phyloP scores from a whole-genome alignment of 1,140 invertebrate genomes.

The Steinernema khuongi region DNA sequence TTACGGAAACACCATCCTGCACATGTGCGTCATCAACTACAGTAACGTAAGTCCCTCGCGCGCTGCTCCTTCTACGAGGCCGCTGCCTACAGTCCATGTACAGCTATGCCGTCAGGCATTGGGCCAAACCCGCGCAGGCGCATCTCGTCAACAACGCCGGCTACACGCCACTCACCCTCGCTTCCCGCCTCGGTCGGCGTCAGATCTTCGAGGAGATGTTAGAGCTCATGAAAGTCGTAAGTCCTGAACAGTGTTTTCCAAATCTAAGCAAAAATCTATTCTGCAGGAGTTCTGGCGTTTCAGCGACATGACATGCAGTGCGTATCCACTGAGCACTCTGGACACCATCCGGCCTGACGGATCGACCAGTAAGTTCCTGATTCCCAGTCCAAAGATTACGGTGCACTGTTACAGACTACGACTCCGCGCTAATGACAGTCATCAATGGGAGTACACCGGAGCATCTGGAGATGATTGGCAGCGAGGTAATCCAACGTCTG shows the following conservation, averaged over 20 bases:
- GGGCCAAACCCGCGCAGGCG: slow-evolving; percentile 81
- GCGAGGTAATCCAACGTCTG: slow-evolving; percentile 89
- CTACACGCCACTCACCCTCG: slow-evolving; percentile 85
- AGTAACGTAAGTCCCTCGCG: slow-evolving; percentile 71
- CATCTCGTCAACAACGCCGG: slow-evolving; percentile 80
- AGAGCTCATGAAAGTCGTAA: slow-evolving; percentile 76
- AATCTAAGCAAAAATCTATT: slow-evolving; percentile 25
- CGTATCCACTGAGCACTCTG: slow-evolving; percentile 87
- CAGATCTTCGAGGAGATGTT: slow-evolving; percentile 96
- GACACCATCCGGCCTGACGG: slow-evolving; percentile 90
- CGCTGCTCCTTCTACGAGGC: background rate
- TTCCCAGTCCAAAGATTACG: background rate
- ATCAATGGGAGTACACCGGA: slow-evolving; percentile 88
- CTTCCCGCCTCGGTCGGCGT: slow-evolving; percentile 86
- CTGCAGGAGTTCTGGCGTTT: slow-evolving; percentile 87
- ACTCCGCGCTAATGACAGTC: slow-evolving; percentile 94
- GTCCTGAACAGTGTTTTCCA: slow-evolving; percentile 30
- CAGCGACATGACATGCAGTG: slow-evolving; percentile 97
- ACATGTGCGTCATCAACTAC: slow-evolving; percentile 95
- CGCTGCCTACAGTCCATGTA: slow-evolving; percentile 83
- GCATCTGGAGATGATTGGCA: slow-evolving; percentile 96
- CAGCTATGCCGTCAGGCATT: slow-evolving; percentile 88
- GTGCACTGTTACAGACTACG: slow-evolving; percentile 74
- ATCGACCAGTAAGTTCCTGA: slow-evolving; percentile 73
- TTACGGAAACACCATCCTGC: slow-evolving; percentile 81